phyloP scores from a whole-genome alignment of 64 coral and sea anemone species.

The Platygyra sinensis region DNA sequence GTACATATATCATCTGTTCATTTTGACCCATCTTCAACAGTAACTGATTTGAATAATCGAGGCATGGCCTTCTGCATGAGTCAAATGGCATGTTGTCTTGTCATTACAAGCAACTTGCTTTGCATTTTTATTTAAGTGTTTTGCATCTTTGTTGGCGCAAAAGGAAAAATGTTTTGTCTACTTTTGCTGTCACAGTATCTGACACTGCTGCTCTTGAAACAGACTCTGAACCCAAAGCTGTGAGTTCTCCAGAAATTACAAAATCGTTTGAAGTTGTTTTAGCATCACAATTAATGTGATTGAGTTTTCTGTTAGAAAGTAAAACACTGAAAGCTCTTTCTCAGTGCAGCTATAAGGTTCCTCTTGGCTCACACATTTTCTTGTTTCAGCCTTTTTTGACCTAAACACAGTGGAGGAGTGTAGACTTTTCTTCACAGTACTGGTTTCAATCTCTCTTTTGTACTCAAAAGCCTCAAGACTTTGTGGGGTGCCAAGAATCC shows the following conservation, averaged over 20 bases:
- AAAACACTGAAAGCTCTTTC: not conserved
- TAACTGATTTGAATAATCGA: not conserved
- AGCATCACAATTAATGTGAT: not conserved
- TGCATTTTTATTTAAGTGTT: no score
- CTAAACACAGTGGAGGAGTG: constrained; percentile 81
- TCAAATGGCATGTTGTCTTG: not conserved
- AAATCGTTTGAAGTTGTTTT: not conserved
- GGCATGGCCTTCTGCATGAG: not conserved
- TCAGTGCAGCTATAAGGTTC: not conserved
- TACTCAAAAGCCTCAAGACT: constrained; percentile 37
- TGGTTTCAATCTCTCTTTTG: constrained; percentile 61
- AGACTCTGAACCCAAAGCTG: not conserved
- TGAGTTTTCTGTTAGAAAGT: not conserved
- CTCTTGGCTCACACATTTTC: not conserved
- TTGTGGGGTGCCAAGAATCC: not conserved
- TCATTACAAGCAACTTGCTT: not conserved
- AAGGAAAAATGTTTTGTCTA: not conserved
- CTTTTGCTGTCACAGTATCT: not conserved
- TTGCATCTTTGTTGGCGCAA: not conserved
- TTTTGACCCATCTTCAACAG: not conserved
- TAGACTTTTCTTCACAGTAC: constrained; percentile 73
- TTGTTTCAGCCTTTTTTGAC: not conserved
- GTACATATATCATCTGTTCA: not conserved
- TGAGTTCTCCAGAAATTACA: not conserved
- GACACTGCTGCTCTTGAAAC: not conserved